Evolutionary conservation across 2,888 invertebrate genomes (phyloP).

Genomic region (Caenorhabditis uteleia): DNA sequence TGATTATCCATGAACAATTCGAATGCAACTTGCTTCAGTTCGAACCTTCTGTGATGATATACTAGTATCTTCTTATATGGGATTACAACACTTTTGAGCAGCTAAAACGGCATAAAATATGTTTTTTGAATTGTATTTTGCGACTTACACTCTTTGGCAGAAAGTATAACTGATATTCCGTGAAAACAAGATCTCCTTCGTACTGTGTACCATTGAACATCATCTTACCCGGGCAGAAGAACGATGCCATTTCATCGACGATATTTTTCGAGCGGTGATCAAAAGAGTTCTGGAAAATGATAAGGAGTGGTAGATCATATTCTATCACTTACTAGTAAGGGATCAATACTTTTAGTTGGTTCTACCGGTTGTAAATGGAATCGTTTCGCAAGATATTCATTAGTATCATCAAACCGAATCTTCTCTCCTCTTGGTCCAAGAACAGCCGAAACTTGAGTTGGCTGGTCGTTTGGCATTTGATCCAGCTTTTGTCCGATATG

Average conservation of each 20-base stretch:
- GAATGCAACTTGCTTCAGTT: constrained; percentile 89
- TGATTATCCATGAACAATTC: constrained; percentile 98
- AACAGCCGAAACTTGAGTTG: constrained; percentile 3
- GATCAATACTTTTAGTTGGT: too few relatives aligned
- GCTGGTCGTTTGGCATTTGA: neutral
- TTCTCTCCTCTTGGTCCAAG: constrained; percentile 32
- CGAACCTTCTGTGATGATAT: constrained; percentile 61
- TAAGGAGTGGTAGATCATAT: too few relatives aligned
- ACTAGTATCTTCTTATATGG: constrained; percentile 13
- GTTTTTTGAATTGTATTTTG: constrained; percentile 15
- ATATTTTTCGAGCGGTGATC: too few relatives aligned
- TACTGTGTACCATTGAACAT: constrained; percentile 1
- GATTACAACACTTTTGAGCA: constrained; percentile 14
- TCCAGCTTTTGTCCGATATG: neutral
- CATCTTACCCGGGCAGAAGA: too few relatives aligned
- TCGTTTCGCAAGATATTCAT: neutral
- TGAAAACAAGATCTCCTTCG: constrained; percentile 4
- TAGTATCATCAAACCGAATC: constrained; percentile 7
- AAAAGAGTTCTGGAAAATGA: too few relatives aligned
- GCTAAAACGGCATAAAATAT: too few relatives aligned
- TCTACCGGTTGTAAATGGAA: neutral
- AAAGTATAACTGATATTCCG: constrained; percentile 2
- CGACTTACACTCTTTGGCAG: constrained; percentile 8
- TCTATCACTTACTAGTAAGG: too few relatives aligned
- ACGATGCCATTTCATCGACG: too few relatives aligned